Conservation (phyloP, 2,797 vertebrate species). For the Pampus argenteus region DNA sequence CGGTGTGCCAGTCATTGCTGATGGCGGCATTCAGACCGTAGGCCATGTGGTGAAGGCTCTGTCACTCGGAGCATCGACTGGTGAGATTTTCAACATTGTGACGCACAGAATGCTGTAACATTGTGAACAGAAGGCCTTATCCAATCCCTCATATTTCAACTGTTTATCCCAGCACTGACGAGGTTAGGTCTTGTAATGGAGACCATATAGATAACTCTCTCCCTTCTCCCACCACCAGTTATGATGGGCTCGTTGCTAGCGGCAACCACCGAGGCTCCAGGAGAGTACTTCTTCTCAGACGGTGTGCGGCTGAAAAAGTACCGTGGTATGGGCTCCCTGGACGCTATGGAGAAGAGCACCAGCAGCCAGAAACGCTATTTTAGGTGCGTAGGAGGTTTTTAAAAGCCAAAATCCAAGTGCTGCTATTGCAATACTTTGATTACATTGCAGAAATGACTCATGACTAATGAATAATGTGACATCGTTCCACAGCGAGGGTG, state of each 20-base stretch:
- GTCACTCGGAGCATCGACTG: constrained; percentile 93
- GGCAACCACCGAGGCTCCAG: constrained; percentile 93
- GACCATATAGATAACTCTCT: not conserved
- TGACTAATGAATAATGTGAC: no score
- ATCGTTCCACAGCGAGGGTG: constrained; percentile 86
- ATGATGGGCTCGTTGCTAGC: constrained; percentile 97
- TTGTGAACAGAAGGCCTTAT: not conserved
- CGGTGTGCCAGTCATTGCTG: constrained; percentile 93
- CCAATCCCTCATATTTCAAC: not conserved
- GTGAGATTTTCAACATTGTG: constrained; percentile 69
- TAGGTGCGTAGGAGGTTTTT: constrained; percentile 77
- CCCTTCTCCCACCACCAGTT: constrained; percentile 77
- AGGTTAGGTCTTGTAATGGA: not conserved
- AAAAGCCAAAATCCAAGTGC: not conserved
- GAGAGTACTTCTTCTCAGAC: constrained; percentile 96
- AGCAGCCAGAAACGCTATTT: constrained; percentile 95
- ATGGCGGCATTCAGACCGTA: constrained; percentile 95
- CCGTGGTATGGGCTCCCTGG: constrained; percentile 94
- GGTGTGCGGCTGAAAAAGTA: constrained; percentile 95
- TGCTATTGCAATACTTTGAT: not conserved
- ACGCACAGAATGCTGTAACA: not conserved
- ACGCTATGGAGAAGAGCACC: constrained; percentile 94
- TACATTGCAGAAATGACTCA: not conserved
- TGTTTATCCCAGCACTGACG: not conserved
- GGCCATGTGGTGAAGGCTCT: constrained; percentile 95